A percentile compares a stretch with the other conserved stretches of the same genome.
Evolutionary conservation across 2,797 vertebrate genomes (phyloP).

Genomic region (Euthynnus affinis): DNA sequence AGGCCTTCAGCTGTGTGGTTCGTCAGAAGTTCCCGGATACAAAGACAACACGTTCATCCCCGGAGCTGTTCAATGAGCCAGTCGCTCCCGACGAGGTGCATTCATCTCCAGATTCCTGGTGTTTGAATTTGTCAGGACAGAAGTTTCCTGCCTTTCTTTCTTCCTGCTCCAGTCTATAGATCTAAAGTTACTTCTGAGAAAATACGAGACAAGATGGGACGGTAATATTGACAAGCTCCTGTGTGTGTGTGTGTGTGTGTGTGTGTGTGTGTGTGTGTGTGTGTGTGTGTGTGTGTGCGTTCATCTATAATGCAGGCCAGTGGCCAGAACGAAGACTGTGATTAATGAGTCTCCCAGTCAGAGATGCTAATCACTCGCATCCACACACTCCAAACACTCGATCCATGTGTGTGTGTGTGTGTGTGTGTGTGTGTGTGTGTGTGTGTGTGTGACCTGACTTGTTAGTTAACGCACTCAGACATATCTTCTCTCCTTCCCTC

Average conservation of each 20-base stretch:
- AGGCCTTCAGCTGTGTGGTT: neutral
- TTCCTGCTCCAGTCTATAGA: conserved; percentile 3
- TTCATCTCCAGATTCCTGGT: neutral
- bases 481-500: neutral
- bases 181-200: conserved; percentile 39
- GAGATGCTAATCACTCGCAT: conserved; percentile 64
- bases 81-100: neutral
- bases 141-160: neutral
- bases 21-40: conserved; percentile 2
- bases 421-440: too few relatives aligned
- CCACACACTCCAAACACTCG: conserved; percentile 42
- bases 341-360: conserved; percentile 61
- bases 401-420: conserved; percentile 6
- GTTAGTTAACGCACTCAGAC: conserved; percentile 32
- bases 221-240: conserved; percentile 50
- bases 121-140: neutral
- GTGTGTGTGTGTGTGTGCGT: conserved; percentile 26
- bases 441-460: conserved; percentile 29
- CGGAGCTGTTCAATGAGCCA: neutral
- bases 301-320: conserved; percentile 62
- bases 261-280: conserved; percentile 21
- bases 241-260: too few relatives aligned
- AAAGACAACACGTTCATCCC: conserved; percentile 2
- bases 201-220: conserved; percentile 50
- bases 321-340: conserved; percentile 57